Evolutionary conservation across 1,140 invertebrate species (phyloP), one percentile per base, ranked within the genome.

Genomic region (Lithobius niger): DNA sequence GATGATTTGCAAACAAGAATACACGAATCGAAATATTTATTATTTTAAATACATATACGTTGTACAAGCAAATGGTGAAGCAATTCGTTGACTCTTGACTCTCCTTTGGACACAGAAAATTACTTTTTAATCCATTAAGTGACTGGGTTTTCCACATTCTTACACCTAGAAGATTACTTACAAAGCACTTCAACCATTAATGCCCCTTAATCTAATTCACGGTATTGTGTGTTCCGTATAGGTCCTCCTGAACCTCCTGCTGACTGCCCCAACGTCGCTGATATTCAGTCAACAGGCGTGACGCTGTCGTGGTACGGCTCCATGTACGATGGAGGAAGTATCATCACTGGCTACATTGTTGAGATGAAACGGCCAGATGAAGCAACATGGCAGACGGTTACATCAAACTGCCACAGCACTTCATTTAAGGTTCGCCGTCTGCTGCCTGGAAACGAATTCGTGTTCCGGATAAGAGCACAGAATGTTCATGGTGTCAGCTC

Each of bases 271-370:
- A 69, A 68, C 70, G 74, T 69, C 68, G 81, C 66, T 54, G 69
- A 72, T 19, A 63, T 74, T 2, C 66, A 62, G 1, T 59, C 62
- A 1, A 62, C 63, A 21, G 68, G 68, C 3, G 74, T 79, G 1
- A 80, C 75, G 0, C 74, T 90, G 15, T 79, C 82, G 25, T 91
- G 88, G 88, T 82, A 80, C 63, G 84, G 83, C 27, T 82, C 86
- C 22, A 78, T 81, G 1, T 88, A 83, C 62, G 88, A 92, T 66
- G 87, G 87, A n/a, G 87, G 88, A 27, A 82, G 83, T 54, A 83
- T 83, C 51, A 78, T 92, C 44, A 84, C 82, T 19, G 86, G 85
- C 47, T 93, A 89, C 66, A 76, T 79, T 18, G 79, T 91, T 18
- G 86, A 92, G 68, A 82, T 83, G 69, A 76, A 76, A 49, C 61